Evolutionary conservation across 2,888 invertebrate species (phyloP).

Genomic region (Trissolcus brochymenae): DNA sequence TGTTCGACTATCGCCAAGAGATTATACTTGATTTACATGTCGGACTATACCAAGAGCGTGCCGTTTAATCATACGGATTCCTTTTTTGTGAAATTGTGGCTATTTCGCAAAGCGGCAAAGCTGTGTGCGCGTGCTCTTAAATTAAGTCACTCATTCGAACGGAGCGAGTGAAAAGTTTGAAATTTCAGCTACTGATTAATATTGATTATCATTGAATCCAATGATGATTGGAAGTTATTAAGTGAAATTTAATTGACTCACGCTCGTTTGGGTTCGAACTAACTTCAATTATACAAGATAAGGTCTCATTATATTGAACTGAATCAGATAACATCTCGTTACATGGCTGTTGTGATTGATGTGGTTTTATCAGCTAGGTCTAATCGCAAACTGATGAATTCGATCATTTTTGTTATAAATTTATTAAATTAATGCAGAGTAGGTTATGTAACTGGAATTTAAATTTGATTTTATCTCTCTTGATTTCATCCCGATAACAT

Average conservation of each 20-base stretch:
- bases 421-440: conserved; percentile 22
- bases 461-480: conserved; percentile 9
- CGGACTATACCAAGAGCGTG: conserved; percentile 55
- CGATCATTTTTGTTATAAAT: conserved; percentile 15
- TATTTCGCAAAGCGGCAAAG: conserved; percentile 2
- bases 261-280: neutral
- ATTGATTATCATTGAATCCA: neutral
- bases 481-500: conserved; percentile 6
- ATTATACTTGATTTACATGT: conserved; percentile 64
- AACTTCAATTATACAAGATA: conserved; percentile 17
- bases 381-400: conserved; percentile 9
- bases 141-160: too few relatives aligned
- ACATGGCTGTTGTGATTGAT: conserved; percentile 30
- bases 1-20: conserved; percentile 60
- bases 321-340: conserved; percentile 18
- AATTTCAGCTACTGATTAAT: too few relatives aligned
- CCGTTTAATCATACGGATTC: conserved; percentile 57
- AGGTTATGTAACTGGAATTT: conserved; percentile 21
- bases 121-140: too few relatives aligned
- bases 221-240: neutral
- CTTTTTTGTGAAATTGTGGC: conserved; percentile 30
- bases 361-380: conserved; percentile 6
- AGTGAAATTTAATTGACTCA: conserved; percentile 10
- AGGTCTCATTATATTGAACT: conserved; percentile 24
- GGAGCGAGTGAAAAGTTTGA: neutral